phyloP scores from a whole-genome alignment of 2,113 vertebrate species.

The Symphodus melops region DNA sequence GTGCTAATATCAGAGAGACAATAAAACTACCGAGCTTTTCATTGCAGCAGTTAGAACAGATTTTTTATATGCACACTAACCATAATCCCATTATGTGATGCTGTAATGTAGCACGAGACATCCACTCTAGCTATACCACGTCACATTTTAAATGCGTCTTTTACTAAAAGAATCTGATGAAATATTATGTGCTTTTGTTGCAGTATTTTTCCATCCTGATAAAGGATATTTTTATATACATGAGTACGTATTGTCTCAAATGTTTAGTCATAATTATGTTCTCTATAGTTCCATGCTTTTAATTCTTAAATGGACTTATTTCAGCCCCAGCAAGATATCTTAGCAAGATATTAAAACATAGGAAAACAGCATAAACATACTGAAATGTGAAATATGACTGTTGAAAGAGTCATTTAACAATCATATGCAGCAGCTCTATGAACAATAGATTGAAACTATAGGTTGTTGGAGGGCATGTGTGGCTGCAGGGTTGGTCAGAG shows the following conservation, averaged over 20 bases:
- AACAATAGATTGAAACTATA: not conserved
- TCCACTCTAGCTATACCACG: not conserved
- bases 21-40: conserved; percentile 32
- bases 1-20: conserved; percentile 18
- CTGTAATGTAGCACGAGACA: not conserved
- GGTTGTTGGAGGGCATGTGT: conserved; percentile 39
- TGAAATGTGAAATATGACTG: too few species aligned
- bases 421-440: not conserved
- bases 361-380: not conserved
- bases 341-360: conserved; percentile 11
- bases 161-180: not conserved
- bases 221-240: not conserved
- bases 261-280: conserved; percentile 16
- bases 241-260: not conserved
- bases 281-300: not conserved
- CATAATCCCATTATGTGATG: conserved; percentile 6
- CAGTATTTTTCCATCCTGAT: not conserved
- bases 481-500: conserved; percentile 57
- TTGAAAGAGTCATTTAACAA: not conserved
- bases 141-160: not conserved
- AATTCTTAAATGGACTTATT: conserved; percentile 28
- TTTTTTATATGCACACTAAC: conserved; percentile 3
- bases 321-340: conserved; percentile 27
- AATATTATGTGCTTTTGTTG: not conserved
- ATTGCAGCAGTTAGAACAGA: conserved; percentile 7